phyloP scores from a whole-genome alignment of 2,797 vertebrate genomes.

The Sebastes baramenuke region DNA sequence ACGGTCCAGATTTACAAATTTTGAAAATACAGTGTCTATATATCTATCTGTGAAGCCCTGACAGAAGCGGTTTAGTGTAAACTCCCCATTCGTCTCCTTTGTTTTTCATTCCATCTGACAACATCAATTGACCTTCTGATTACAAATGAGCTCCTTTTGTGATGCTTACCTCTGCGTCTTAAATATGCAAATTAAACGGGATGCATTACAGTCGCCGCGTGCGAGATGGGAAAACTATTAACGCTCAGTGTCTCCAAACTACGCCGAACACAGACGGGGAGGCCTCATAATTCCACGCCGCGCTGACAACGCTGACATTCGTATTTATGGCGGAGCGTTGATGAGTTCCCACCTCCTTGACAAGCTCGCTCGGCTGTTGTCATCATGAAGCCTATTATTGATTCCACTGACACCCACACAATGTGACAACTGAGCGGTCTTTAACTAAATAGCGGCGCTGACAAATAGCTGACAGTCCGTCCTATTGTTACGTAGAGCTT shows the following conservation, averaged over 20 bases:
- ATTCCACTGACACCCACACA: slow-evolving; percentile 72
- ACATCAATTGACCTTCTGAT: background rate
- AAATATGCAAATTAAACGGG: background rate
- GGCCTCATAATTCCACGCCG: slow-evolving; percentile 40
- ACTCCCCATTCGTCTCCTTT: background rate
- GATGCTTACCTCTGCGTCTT: slow-evolving; percentile 1
- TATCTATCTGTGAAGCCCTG: background rate
- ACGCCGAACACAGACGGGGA: background rate
- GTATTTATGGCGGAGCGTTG: slow-evolving; percentile 59
- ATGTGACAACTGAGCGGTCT: slow-evolving; percentile 68
- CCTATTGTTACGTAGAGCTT: slow-evolving; percentile 58
- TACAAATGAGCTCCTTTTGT: background rate
- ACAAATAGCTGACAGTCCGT: slow-evolving; percentile 66
- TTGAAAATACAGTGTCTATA: background rate
- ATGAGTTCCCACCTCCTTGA: slow-evolving; percentile 64
- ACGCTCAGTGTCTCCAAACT: slow-evolving; percentile 8
- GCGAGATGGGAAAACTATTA: slow-evolving; percentile 12
- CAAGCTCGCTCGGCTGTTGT: slow-evolving; percentile 57
- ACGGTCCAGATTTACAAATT: background rate
- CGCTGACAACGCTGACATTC: slow-evolving; percentile 47
- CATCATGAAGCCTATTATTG: slow-evolving; percentile 69
- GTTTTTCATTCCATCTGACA: background rate
- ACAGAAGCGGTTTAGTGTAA: background rate
- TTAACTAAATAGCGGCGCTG: slow-evolving; percentile 70
- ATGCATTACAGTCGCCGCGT: background rate